A percentile compares a stretch with the other conserved stretches of the same genome.
These are phyloP conservation scores for Chaenogobius annularis DNA, from an alignment of 2,113 vertebrate species.

Conservation along the genomic window DNA sequence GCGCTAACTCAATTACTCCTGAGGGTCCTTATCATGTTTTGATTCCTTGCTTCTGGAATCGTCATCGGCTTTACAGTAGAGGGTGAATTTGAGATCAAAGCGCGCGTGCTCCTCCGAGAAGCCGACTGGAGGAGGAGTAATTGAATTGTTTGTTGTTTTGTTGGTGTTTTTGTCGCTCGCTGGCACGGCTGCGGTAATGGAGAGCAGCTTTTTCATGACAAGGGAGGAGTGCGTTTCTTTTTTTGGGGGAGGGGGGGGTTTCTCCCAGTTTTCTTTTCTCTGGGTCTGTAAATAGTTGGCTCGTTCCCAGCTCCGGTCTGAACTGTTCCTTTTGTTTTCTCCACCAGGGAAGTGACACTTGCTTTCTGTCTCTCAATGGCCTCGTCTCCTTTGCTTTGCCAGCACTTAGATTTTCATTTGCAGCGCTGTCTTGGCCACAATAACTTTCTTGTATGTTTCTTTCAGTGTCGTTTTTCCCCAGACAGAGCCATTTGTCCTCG, in stretches of 20 bases:
- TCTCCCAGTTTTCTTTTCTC: constrained; percentile 40
- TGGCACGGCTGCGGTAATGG: constrained; percentile 36
- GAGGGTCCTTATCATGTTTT: constrained; percentile 64
- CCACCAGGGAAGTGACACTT: constrained; percentile 11
- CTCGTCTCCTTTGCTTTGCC: constrained; percentile 38
- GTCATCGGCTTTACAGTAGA: constrained; percentile 61
- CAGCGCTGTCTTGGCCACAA: constrained; percentile 9
- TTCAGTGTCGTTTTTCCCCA: constrained; percentile 51
- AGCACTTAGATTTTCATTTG: constrained; percentile 37
- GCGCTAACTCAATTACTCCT: constrained; percentile 66
- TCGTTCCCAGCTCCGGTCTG: constrained; percentile 16
- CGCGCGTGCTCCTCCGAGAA: constrained; percentile 39
- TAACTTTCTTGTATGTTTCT: constrained; percentile 24
- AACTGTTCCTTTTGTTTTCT: constrained; percentile 29
- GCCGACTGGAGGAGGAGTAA: constrained; percentile 59
- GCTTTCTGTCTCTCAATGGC: constrained; percentile 30
- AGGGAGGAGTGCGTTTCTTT: constrained; percentile 50
- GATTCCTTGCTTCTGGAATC: constrained; percentile 40
- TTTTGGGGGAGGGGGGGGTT: too few species aligned
- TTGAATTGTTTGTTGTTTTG: constrained; percentile 76
- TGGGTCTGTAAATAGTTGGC: constrained; percentile 47
- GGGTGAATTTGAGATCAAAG: constrained; percentile 66
- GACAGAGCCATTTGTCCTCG: constrained; percentile 93
- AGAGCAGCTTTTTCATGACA: constrained; percentile 39
- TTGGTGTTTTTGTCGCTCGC: constrained; percentile 58